These are phyloP conservation scores for Emydoidea blandingii DNA, from an alignment of 2,797 vertebrate species.

Conservation along the genomic window DNA sequence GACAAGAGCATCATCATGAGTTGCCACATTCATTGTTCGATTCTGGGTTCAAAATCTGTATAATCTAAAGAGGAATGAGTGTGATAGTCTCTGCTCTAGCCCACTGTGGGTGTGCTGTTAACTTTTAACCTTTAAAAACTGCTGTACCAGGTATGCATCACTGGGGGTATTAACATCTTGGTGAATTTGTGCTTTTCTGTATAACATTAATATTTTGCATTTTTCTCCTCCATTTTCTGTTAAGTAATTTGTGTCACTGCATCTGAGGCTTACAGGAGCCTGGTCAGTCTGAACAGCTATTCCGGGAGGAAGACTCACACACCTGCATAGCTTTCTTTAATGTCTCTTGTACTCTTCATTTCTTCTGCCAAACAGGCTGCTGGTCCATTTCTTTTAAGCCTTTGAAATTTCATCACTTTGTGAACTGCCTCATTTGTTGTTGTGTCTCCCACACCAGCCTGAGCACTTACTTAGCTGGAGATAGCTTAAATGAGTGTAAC, in stretches of 20 bases:
- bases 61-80: neutral
- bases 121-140: neutral
- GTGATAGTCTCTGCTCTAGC: neutral
- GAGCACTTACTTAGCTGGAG: conserved; percentile 21
- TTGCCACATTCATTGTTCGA: neutral
- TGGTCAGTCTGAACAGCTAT: neutral
- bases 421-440: neutral
- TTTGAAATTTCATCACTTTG: neutral
- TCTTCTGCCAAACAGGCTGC: neutral
- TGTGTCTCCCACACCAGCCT: neutral
- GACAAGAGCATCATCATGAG: neutral
- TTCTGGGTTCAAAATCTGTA: neutral
- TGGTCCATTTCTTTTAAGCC: neutral
- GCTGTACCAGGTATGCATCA: neutral
- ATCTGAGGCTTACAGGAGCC: neutral
- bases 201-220: neutral
- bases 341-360: neutral
- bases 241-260: neutral
- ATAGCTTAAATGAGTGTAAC: conserved; percentile 31
- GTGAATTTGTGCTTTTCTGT: neutral
- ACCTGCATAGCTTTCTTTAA: neutral
- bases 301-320: neutral
- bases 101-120: neutral
- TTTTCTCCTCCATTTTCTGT: neutral
- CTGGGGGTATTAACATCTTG: neutral